phyloP scores from a whole-genome alignment of 2,797 vertebrate genomes.

The Aplochiton taeniatus region DNA sequence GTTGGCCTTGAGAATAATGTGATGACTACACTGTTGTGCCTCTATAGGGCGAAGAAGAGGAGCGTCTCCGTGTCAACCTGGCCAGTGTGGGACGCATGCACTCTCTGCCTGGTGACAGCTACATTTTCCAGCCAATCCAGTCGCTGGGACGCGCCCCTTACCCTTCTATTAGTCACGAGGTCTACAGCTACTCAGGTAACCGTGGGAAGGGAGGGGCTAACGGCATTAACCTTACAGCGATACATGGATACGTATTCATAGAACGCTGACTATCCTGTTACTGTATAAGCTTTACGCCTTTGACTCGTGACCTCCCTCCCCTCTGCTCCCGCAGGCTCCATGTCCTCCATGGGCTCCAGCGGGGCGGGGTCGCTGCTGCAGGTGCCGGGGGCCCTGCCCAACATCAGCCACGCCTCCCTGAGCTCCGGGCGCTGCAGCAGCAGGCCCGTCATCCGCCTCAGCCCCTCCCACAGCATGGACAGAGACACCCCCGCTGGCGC shows the following conservation, averaged over 20 bases:
- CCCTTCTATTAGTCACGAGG: conserved; percentile 63
- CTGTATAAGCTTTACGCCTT: background rate
- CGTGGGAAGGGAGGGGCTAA: background rate
- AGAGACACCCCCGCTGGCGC: conserved; percentile 39
- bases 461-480: conserved; percentile 50
- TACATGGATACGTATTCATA: too few relatives aligned
- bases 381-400: conserved; percentile 71
- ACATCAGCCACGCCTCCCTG: conserved; percentile 64
- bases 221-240: too few relatives aligned
- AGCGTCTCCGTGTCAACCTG: conserved; percentile 74
- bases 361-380: conserved; percentile 74
- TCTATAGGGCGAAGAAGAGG: conserved; percentile 74
- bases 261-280: too few relatives aligned
- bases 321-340: conserved; percentile 57
- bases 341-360: conserved; percentile 75
- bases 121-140: conserved; percentile 82
- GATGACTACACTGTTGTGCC: conserved; percentile 51
- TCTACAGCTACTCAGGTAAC: conserved; percentile 67
- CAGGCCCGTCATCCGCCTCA: conserved; percentile 59
- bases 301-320: background rate
- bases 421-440: conserved; percentile 55
- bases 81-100: conserved; percentile 84
- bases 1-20: background rate
- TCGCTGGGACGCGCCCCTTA: conserved; percentile 75
- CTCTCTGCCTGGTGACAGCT: conserved; percentile 92